Evolutionary conservation across 2,797 vertebrate species (phyloP).

Genomic region (Urosaurus nigricauda): DNA sequence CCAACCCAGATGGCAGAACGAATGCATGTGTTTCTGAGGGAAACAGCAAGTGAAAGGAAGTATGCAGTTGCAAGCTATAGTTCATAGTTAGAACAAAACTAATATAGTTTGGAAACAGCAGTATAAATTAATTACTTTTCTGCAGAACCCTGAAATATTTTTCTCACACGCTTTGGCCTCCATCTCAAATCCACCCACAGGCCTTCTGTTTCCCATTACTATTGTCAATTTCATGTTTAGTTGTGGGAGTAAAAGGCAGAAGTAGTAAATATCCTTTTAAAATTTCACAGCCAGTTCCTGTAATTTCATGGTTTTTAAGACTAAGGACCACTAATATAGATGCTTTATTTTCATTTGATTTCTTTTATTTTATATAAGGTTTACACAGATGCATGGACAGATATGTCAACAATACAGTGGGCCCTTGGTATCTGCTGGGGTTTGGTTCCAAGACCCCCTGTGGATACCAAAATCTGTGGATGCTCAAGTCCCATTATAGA

Average conservation of each 20-base stretch:
- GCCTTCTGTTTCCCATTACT: constrained; percentile 37
- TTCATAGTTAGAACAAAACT: not conserved
- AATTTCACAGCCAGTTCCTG: constrained; percentile 27
- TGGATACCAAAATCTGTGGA: no score
- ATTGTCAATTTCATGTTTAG: constrained; percentile 35
- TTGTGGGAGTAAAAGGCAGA: constrained; percentile 13
- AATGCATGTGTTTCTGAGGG: not conserved
- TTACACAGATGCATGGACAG: not conserved
- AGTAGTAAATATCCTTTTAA: constrained; percentile 43
- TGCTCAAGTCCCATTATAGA: no score
- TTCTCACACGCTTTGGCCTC: constrained; percentile 18
- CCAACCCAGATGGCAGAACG: not conserved
- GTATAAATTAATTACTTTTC: constrained; percentile 35
- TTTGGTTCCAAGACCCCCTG: no score
- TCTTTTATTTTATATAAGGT: not conserved
- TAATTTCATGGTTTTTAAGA: not conserved
- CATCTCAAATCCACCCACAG: constrained; percentile 18
- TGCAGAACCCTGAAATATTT: constrained; percentile 27
- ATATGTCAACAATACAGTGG: no score
- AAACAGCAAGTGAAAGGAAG: not conserved
- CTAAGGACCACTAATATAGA: not conserved
- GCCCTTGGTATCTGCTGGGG: no score
- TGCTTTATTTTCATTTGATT: not conserved
- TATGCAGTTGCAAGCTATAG: not conserved
- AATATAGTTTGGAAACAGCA: not conserved